Evolutionary conservation across 2,797 vertebrate genomes (phyloP), one percentile per base, ranked within the genome.

Genomic region (Balearica regulorum): DNA sequence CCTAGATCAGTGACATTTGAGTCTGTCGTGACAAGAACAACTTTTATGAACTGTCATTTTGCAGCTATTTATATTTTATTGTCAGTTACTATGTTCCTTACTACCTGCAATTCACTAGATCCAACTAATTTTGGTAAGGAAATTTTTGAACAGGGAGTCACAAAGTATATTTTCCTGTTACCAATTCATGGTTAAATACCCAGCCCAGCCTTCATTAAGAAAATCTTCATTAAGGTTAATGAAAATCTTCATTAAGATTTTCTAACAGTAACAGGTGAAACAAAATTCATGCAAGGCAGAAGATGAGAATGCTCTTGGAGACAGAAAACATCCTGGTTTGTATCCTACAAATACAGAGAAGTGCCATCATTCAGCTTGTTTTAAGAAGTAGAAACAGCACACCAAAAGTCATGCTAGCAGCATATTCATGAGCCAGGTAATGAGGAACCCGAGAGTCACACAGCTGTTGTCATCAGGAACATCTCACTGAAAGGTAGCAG

Each of bases 51-150:
- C 82, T 89, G 71, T 90, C 83, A 95, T 95, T 97, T 91, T 98
- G 84, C 73, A 97, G 95, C 71, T 95, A 87, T 97, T 98, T 96
- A 83, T 95, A 94, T 97, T 97, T 97, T 97, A 96, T 92, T 93
- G 85, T 94, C 96, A 94, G 88, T 97, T 94, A 93, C 41, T 7
- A 18, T 69, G 73, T 86, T 94, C 71, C 77, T 95, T 87, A 83
- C 43, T 64, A 58, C 69, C 37, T 62, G 43, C 58, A 94, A 91
- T 53, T 84, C 82, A 76, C 43, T 58, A 49, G 80, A 85, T 71
- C 37, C 29, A 93, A 91, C 79, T 93, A 91, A 91, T 90, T 91
- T 84, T 75, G 76, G 66, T 77, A 94, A 83, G 35, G 61, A 96
- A 33, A n/a, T 49, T 89, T 84, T 64, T 73, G 54, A 90, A 79